These are phyloP conservation scores for Neotoxoptera formosana DNA, from an alignment of 1,140 invertebrate species.

Conservation along the genomic window DNA sequence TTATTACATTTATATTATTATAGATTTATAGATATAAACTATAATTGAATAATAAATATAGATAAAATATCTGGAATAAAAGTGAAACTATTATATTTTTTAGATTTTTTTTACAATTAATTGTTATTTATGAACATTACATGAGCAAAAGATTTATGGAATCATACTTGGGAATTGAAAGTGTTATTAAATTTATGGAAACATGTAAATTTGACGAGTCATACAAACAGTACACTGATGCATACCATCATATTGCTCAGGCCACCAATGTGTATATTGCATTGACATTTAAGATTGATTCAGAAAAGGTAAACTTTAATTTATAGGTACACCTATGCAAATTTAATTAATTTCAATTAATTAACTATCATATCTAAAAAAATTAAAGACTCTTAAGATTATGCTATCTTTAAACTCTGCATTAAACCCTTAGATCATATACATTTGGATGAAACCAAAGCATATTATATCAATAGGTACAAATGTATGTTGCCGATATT, in stretches of 20 bases:
- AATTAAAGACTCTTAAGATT: no score
- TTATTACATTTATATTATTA: neutral
- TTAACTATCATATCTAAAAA: no score
- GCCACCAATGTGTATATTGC: constrained; percentile 6
- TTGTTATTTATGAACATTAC: neutral
- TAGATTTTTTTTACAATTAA: constrained; percentile 27
- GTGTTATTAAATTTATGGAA: neutral
- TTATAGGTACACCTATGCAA: neutral
- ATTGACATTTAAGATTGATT: neutral
- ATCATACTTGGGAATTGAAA: constrained; percentile 14
- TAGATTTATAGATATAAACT: no score
- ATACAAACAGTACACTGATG: neutral
- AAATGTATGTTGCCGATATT: no score
- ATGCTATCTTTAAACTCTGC: no score
- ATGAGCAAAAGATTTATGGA: neutral
- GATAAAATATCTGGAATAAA: neutral
- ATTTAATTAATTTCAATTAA: no score
- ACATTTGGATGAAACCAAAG: no score
- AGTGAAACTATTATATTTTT: neutral
- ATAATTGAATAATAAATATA: neutral
- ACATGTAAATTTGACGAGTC: neutral
- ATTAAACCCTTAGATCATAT: no score
- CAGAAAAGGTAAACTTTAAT: constrained; percentile 21
- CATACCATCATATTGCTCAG: neutral
- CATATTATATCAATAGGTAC: no score